Conservation (phyloP, 1,140 invertebrate genomes). For the Agrilus planipennis region DNA sequence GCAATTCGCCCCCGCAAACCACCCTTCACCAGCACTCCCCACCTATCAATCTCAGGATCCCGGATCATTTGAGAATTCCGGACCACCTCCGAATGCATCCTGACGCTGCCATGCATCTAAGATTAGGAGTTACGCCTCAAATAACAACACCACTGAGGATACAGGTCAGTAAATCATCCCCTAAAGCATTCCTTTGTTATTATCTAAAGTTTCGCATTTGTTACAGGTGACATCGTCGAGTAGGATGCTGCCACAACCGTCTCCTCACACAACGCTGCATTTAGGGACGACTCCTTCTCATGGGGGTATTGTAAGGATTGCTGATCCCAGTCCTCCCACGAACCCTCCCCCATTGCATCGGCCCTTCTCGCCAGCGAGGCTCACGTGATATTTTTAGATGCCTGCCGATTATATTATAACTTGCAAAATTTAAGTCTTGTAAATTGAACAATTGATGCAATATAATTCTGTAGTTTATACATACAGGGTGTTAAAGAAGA, state of each 20-base stretch:
- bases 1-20: conserved; percentile 33
- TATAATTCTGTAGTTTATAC: no score
- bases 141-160: conserved; percentile 35
- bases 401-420: no score
- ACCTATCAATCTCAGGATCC: conserved; percentile 28
- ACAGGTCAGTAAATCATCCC: conserved; percentile 29
- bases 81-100: conserved; percentile 13
- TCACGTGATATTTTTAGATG: conserved; percentile 45
- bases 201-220: no score
- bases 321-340: conserved; percentile 23
- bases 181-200: no score
- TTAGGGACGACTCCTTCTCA: conserved; percentile 14
- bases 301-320: conserved; percentile 27
- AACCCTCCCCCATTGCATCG: conserved; percentile 36
- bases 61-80: conserved; percentile 14
- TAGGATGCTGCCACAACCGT: conserved; percentile 21
- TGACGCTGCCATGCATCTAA: conserved; percentile 29
- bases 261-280: conserved; percentile 23
- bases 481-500: no score
- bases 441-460: conserved; percentile 24
- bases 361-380: conserved; percentile 40
- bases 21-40: conserved; percentile 35
- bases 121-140: conserved; percentile 21
- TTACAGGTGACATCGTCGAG: conserved; percentile 33
- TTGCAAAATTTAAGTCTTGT: no score